Evolutionary conservation across 1,140 invertebrate genomes (phyloP), one percentile per base, ranked within the genome.

Genomic region (Drosophila melanica): DNA sequence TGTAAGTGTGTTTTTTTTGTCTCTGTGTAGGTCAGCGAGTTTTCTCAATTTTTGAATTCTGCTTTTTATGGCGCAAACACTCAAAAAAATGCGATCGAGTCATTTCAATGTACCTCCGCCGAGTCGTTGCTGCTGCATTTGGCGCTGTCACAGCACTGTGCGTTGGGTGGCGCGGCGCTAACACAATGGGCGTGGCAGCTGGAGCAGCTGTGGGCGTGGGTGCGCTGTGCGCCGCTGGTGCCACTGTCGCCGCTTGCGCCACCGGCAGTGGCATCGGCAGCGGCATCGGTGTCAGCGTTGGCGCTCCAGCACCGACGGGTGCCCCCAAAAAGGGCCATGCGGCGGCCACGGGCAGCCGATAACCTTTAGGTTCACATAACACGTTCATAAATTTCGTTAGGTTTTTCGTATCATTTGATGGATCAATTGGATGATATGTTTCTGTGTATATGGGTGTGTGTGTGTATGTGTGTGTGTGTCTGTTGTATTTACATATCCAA

Each of bases 261-360:
- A 77, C 68, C 57, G 82, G 53, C 65, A 77, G 12, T 37, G 79
- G 67, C 60, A 87, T 62, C 50, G 72, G 72, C 67, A 87, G 41
- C 41, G 93, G 51, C 16, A 91, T 86, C 66, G 93, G 93, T 79
- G 93, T 92, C 85, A 93, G 91, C 92, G 93, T 93, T 91, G 93
- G 93, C 80, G 92, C 92, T 92, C 90, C 80, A 50, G 78, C 90
- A 45, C 89, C 81, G 41, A 90, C 62, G 23, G 90, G 89, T 55
- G 87, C 92, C 91, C 92, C 92, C 93, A 93, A 65, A 77, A 92
- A 92, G 55, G 91, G 91, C 91, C 91, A 92, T 51, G 91, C 84
- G 51, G 90, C 79, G 65, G 86, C 80, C 71, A 93, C 93, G 68
- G 93, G 93, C 85, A 94, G 93, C 87, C 94, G 93, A 92, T 94